A percentile compares a stretch with the other conserved stretches of the same genome.
These are phyloP conservation scores for Hydractinia symbiolongicarpus DNA, from an alignment of 30 jellyfish, hydroid and myxozoan species.

Conservation along the genomic window DNA sequence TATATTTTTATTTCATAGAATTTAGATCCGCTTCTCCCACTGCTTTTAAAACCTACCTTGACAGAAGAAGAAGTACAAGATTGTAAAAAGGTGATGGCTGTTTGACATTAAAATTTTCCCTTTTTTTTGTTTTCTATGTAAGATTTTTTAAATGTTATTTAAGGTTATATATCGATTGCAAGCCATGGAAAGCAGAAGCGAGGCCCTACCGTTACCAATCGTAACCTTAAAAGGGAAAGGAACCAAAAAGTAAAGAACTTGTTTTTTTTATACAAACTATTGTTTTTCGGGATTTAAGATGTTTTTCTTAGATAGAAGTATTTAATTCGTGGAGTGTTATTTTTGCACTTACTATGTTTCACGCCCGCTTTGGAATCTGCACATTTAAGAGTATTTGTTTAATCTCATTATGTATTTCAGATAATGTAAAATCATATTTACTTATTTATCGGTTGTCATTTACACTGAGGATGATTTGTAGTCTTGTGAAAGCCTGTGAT, in stretches of 20 bases:
- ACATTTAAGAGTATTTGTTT: too few relatives aligned
- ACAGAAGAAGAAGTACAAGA: conserved; percentile 85
- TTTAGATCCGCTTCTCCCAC: conserved; percentile 61
- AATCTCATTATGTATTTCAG: too few relatives aligned
- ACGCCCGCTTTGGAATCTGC: too few relatives aligned
- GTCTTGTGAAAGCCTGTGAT: too few relatives aligned
- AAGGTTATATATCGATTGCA: conserved; percentile 84
- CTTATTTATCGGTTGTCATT: too few relatives aligned
- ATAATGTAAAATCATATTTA: too few relatives aligned
- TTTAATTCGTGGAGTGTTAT: too few relatives aligned
- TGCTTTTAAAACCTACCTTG: conserved; percentile 60
- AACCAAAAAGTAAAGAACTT: conserved; percentile 45
- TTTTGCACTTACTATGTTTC: too few relatives aligned
- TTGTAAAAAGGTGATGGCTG: conserved; percentile 61
- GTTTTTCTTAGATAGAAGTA: too few relatives aligned
- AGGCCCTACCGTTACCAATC: conserved; percentile 88
- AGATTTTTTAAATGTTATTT: background rate
- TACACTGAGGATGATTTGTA: too few relatives aligned
- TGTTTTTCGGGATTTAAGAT: background rate
- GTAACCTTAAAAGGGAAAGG: conserved; percentile 91
- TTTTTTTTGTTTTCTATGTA: too few relatives aligned
- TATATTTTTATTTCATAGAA: conserved; percentile 41
- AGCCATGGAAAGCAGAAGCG: conserved; percentile 92
- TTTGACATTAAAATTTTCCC: too few relatives aligned
- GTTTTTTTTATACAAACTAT: background rate